These are phyloP conservation scores for Sclerurus mexicanus DNA, from an alignment of 2,113 vertebrate species.

Conservation along the genomic window DNA sequence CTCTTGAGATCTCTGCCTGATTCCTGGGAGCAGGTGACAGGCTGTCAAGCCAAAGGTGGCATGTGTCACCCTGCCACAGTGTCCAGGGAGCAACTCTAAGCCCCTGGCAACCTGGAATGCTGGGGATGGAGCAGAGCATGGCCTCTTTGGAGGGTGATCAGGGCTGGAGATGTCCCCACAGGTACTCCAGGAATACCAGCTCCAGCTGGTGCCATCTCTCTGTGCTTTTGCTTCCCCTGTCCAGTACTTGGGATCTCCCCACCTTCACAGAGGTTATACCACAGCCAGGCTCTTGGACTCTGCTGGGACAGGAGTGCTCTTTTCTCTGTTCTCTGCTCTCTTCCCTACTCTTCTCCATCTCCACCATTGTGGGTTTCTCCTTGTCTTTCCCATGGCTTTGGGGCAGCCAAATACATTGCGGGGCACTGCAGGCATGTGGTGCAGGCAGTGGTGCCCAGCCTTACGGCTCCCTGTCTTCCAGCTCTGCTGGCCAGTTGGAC, in stretches of 20 bases:
- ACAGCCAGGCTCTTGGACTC: neutral
- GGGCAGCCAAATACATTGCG: neutral
- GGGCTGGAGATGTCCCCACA: neutral
- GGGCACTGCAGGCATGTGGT: neutral
- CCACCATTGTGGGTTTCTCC: neutral
- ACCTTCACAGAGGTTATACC: rapidly evolving
- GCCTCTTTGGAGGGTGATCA: neutral
- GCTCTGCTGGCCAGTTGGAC: rapidly evolving
- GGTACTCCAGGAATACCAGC: neutral
- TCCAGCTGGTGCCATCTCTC: neutral
- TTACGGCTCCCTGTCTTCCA: neutral
- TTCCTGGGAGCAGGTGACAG: neutral
- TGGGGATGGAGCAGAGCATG: neutral
- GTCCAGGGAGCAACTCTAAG: neutral
- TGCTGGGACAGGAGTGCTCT: rapidly evolving
- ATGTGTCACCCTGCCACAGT: neutral
- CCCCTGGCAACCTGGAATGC: neutral
- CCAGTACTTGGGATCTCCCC: neutral
- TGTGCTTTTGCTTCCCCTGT: neutral
- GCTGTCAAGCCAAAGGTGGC: neutral
- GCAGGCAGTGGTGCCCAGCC: neutral
- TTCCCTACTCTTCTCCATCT: neutral
- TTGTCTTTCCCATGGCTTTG: neutral
- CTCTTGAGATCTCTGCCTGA: neutral
- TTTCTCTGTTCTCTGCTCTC: neutral